phyloP scores from a whole-genome alignment of 1,140 invertebrate species.

The Andricus grossulariae region DNA sequence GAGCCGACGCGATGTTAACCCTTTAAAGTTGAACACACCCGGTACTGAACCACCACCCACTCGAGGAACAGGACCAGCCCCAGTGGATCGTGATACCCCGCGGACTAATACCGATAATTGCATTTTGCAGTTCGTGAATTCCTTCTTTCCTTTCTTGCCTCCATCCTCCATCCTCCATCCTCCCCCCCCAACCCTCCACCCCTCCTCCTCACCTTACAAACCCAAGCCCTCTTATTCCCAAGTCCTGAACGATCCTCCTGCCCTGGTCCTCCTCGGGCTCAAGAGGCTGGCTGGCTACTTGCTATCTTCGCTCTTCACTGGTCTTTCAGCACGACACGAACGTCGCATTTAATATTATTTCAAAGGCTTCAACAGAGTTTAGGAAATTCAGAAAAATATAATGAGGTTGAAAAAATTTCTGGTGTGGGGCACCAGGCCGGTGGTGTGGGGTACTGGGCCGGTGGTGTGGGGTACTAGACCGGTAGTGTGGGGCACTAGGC shows the following conservation, averaged over 20 bases:
- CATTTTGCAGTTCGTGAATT: constrained; percentile 74
- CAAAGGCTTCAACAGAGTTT: no score
- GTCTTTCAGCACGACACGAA: not conserved
- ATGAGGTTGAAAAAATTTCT: no score
- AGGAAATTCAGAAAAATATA: no score
- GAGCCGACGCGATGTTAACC: constrained; percentile 39
- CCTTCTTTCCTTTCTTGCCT: constrained; percentile 64
- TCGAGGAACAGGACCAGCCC: constrained; percentile 58
- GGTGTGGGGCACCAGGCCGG: no score
- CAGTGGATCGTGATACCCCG: constrained; percentile 71
- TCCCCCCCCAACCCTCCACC: constrained; percentile 49
- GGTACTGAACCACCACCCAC: constrained; percentile 53
- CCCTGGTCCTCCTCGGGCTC: constrained; percentile 8
- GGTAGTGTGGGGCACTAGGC: no score
- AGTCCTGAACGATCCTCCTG: constrained; percentile 2
- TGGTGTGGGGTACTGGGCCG: no score
- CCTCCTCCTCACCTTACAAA: constrained; percentile 50
- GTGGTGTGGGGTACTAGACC: no score
- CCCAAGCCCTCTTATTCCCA: constrained; percentile 32
- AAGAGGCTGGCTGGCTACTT: not conserved
- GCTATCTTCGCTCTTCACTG: constrained; percentile 9
- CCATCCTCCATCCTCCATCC: constrained; percentile 42
- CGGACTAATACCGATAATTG: constrained; percentile 74
- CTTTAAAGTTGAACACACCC: constrained; percentile 42
- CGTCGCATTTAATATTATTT: not conserved